Percentiles rank a stretch among this genome's conserved stretches.
phyloP scores from a whole-genome alignment of 1,140 invertebrate genomes.

The Drosophila willistoni region DNA sequence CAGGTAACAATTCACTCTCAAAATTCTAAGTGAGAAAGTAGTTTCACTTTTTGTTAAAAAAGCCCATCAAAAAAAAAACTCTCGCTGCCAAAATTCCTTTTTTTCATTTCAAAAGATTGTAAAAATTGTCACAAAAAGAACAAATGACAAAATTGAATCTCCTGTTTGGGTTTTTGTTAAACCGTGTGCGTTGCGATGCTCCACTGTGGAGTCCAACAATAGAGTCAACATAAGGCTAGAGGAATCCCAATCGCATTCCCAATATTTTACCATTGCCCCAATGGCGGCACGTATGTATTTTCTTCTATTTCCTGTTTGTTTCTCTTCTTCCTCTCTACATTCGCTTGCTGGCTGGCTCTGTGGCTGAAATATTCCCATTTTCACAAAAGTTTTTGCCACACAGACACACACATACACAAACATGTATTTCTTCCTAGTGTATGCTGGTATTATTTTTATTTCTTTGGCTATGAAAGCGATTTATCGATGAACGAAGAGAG shows the following conservation, averaged over 20 bases:
- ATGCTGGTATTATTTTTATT: slow-evolving; percentile 56
- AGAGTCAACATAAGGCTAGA: slow-evolving; percentile 16
- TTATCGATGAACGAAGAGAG: slow-evolving; percentile 54
- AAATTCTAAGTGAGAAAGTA: too few species aligned
- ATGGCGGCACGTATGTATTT: slow-evolving; percentile 34
- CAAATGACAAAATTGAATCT: neutral
- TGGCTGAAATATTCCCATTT: slow-evolving; percentile 28
- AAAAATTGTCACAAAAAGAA: too few species aligned
- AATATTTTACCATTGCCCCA: slow-evolving; percentile 51
- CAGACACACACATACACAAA: neutral
- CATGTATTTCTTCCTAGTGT: slow-evolving; percentile 9
- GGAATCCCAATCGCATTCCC: slow-evolving; percentile 39
- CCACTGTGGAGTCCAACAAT: slow-evolving; percentile 13
- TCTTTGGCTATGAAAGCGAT: slow-evolving; percentile 54
- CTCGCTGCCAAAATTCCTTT: too few species aligned
- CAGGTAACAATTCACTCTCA: too few species aligned
- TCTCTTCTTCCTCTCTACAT: neutral
- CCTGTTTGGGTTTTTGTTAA: neutral
- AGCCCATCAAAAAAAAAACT: too few species aligned
- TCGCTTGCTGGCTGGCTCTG: neutral
- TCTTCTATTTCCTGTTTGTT: slow-evolving; percentile 67
- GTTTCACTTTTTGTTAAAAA: too few species aligned
- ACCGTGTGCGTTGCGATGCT: neutral
- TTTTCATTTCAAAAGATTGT: too few species aligned
- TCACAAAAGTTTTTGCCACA: slow-evolving; percentile 17